Base-by-base conservation (phyloP, 2,113 vertebrate genomes). In the Puma concolor region DNA sequence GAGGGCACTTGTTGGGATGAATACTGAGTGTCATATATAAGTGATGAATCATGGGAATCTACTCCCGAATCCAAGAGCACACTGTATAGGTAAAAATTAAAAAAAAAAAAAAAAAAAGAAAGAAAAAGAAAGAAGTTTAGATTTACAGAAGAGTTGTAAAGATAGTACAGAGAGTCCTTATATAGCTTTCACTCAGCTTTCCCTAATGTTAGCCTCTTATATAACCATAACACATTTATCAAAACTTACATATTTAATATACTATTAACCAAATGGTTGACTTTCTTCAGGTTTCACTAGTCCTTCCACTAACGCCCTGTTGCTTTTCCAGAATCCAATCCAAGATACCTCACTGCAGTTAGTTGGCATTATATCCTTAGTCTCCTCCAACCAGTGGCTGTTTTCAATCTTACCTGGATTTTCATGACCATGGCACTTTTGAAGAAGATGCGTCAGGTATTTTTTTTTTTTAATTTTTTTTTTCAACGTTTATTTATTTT, bases 271-370 rank as follows among this genome's bases (percentile, higher is more conserved):
- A 89, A 89, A 86, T 19, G 54, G 15, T 29, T 52, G 88, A 83
- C 16, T 96, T 89, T 86, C 81, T 63, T 88, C 74, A 85, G 33
- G 83, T 66, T 93, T 77, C 9, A 85, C 48, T 36, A 76, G 50
- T 72, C 88, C 31, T 83, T 29, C 31, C 31, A 44, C 29, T 64
- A 86, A 50, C 50, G 31, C 23, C 8, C 5, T 76, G 76, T 91
- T 87, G n/a, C 7, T 95, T 96, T 66, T 72, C n/a, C 52, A 97
- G 33, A 84, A 83, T 31, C 21, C 27, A 94, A 21, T 80, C 31
- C 17, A 88, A 77, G 60, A 67, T 71, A 80, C 13, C 19, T 50
- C 4, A 63, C 50, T 13, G 12, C 27, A 96, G 41, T 95, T 85
- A 44, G 13, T 77, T 87, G 9, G 67, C 0, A 38, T 38, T 38